A percentile compares a stretch with the other conserved stretches of the same genome.
Conservation (phyloP, 2,888 invertebrate genomes). For the Linyphia triangularis region DNA sequence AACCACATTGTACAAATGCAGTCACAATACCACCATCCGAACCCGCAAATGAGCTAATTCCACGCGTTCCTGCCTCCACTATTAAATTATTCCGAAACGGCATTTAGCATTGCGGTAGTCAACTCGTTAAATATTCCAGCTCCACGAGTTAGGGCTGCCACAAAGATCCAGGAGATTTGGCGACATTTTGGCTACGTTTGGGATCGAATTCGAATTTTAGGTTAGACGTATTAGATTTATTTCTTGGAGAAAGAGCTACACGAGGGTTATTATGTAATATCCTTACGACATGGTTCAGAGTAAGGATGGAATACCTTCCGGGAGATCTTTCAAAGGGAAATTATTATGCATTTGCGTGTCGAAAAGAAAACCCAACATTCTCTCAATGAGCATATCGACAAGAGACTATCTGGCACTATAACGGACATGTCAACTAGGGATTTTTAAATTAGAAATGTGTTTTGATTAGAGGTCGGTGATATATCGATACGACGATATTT, state of each 20-base stretch:
- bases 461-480: no score
- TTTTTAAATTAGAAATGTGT: no score
- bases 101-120: slow-evolving; percentile 41
- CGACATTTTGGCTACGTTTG: background rate
- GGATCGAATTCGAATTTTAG: background rate
- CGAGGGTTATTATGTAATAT: background rate
- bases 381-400: no score
- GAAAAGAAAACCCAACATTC: no score
- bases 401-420: no score
- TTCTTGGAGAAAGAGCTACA: background rate
- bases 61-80: slow-evolving; percentile 45
- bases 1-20: background rate
- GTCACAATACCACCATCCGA: background rate
- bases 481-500: no score
- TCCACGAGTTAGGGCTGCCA: slow-evolving; percentile 28
- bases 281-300: no score
- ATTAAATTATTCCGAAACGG: slow-evolving; percentile 64
- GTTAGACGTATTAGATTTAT: background rate
- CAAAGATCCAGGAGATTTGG: background rate
- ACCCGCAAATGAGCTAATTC: background rate
- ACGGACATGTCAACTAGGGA: no score
- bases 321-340: no score
- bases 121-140: slow-evolving; percentile 59
- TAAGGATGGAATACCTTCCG: no score
- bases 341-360: no score